phyloP scores from a whole-genome alignment of 1,140 invertebrate genomes.

The Pissodes strobi region DNA sequence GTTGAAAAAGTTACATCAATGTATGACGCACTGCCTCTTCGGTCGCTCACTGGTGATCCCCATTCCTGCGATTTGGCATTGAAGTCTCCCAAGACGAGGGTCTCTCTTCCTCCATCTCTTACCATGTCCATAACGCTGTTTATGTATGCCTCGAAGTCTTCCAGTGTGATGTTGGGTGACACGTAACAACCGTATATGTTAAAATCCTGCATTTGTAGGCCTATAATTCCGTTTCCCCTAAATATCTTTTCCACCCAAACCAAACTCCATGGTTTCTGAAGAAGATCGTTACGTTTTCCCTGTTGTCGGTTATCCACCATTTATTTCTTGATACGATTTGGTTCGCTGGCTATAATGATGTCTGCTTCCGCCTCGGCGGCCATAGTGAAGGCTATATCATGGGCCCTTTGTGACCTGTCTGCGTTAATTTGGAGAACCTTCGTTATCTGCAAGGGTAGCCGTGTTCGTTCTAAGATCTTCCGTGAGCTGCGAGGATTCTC shows the following conservation, averaged over 20 bases:
- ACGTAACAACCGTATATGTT: conserved; percentile 7
- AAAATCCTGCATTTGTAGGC: not conserved
- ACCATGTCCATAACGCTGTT: not conserved
- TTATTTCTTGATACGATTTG: not conserved
- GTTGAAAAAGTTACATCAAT: too few species aligned
- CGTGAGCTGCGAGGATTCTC: too few species aligned
- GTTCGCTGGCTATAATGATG: conserved; percentile 5
- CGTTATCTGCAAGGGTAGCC: too few species aligned
- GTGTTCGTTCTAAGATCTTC: too few species aligned
- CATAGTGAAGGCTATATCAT: not conserved
- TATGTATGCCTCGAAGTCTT: not conserved
- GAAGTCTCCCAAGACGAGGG: conserved; percentile 8
- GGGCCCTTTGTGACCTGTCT: too few species aligned
- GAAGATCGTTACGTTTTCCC: not conserved
- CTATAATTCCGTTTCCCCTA: not conserved
- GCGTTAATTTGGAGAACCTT: too few species aligned
- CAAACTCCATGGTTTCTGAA: too few species aligned
- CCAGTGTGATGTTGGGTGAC: conserved; percentile 3
- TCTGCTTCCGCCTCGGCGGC: conserved; percentile 1
- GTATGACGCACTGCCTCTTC: not conserved
- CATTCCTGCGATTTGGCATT: conserved; percentile 2
- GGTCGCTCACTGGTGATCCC: not conserved
- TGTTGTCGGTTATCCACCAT: not conserved
- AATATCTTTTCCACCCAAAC: not conserved
- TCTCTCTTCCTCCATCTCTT: not conserved